These are phyloP conservation scores for Ochropleura plecta DNA, from an alignment of 2,888 invertebrate genomes.

Conservation along the genomic window DNA sequence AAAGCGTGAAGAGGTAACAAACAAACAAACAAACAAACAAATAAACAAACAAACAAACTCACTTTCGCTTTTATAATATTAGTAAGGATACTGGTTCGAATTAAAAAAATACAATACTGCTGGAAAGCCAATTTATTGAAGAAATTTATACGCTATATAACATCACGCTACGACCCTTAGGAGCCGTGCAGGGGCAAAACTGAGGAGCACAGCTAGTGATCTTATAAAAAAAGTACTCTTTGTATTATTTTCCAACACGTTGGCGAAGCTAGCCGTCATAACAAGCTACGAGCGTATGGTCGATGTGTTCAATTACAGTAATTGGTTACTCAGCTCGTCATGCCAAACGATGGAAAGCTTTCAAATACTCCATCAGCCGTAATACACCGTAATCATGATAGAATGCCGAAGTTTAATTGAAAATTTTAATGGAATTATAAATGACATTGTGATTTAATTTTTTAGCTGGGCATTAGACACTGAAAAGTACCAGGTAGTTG, in stretches of 20 bases:
- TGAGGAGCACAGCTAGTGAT: neutral
- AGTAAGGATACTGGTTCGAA: too few species aligned
- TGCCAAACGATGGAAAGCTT: conserved; percentile 68
- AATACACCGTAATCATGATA: conserved; percentile 31
- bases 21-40: too few species aligned
- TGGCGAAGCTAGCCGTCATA: conserved; percentile 1
- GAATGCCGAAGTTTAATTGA: conserved; percentile 28
- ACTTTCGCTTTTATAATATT: too few species aligned
- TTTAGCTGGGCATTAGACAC: neutral
- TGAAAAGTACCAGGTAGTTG: neutral
- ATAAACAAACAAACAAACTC: too few species aligned
- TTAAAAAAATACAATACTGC: too few species aligned
- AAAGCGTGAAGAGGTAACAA: too few species aligned
- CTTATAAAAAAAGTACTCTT: conserved; percentile 1
- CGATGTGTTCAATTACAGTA: conserved; percentile 65
- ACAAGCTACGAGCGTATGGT: conserved; percentile 18
- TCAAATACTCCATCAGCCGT: conserved; percentile 61
- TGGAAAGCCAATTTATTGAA: too few species aligned
- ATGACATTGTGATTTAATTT: conserved; percentile 14
- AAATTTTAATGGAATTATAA: conserved; percentile 24
- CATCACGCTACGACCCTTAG: too few species aligned
- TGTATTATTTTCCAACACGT: neutral
- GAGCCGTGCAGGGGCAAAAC: too few species aligned
- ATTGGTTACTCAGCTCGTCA: conserved; percentile 66
- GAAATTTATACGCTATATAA: too few species aligned